Evolutionary conservation across 1,140 invertebrate genomes (phyloP).

Genomic region (Euura saliciscinereae): DNA sequence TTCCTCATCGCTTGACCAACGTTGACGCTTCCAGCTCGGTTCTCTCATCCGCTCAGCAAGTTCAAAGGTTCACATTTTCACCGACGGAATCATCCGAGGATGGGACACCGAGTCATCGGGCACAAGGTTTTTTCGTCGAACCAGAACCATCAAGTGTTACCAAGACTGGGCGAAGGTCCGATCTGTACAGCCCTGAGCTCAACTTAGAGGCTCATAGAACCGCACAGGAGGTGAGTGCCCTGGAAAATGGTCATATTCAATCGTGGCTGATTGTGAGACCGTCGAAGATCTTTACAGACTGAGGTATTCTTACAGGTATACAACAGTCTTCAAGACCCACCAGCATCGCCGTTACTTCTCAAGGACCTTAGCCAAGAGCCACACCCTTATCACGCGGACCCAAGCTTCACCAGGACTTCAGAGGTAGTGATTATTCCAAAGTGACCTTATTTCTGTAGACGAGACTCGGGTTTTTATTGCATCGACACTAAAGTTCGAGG

Average conservation of each 20-base stretch:
- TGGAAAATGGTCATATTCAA: neutral
- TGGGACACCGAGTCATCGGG: neutral
- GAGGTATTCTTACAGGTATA: constrained; percentile 42
- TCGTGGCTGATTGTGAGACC: neutral
- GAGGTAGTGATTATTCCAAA: constrained; percentile 38
- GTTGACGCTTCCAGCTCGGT: constrained; percentile 39
- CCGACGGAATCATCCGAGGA: constrained; percentile 23
- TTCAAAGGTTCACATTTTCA: constrained; percentile 42
- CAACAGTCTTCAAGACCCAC: constrained; percentile 55
- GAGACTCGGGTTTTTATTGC: no score
- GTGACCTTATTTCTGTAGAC: no score
- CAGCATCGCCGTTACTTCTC: constrained; percentile 47
- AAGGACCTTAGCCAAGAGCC: constrained; percentile 50
- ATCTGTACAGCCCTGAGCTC: constrained; percentile 55
- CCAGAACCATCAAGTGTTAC: constrained; percentile 36
- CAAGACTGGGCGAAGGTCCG: constrained; percentile 38
- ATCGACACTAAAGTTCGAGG: no score
- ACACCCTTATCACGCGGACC: constrained; percentile 48
- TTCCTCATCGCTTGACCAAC: neutral
- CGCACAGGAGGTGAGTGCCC: constrained; percentile 47
- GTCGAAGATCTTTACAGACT: neutral
- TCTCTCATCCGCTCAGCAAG: constrained; percentile 46
- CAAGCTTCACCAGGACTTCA: constrained; percentile 57
- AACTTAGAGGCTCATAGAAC: constrained; percentile 56
- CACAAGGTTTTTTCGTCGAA: constrained; percentile 18